Conservation (phyloP, 2,113 vertebrate species). For the Ophthalmolycus amberensis region DNA sequence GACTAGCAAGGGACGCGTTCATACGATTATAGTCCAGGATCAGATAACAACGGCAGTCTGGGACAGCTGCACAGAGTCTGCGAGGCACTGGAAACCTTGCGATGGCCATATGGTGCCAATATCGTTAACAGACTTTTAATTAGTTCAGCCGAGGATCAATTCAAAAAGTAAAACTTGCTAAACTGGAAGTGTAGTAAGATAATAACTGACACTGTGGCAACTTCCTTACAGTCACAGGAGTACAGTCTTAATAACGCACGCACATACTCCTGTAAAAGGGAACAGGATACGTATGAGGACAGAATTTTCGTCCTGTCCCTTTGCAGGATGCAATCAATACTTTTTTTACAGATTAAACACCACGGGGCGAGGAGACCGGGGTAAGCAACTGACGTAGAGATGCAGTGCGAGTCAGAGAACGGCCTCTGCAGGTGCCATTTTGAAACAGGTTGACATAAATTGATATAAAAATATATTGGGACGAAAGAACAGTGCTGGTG, state of each 20-base stretch:
- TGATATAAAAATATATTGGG: neutral
- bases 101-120: neutral
- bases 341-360: slow-evolving; percentile 36
- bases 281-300: neutral
- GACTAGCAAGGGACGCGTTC: slow-evolving; percentile 36
- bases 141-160: slow-evolving; percentile 10
- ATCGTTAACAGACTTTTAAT: slow-evolving; percentile 37
- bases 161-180: slow-evolving; percentile 24
- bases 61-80: slow-evolving; percentile 23
- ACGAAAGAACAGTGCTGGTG: neutral
- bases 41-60: slow-evolving; percentile 31
- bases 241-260: slow-evolving; percentile 28
- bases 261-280: slow-evolving; percentile 3
- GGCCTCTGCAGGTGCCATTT: slow-evolving; percentile 20
- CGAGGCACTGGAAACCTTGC: neutral
- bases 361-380: neutral
- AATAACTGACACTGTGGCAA: neutral
- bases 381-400: slow-evolving; percentile 4
- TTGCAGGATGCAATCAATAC: slow-evolving; percentile 32
- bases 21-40: slow-evolving; percentile 28
- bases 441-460: neutral
- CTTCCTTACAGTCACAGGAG: slow-evolving; percentile 5
- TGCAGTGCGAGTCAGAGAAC: slow-evolving; percentile 13
- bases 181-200: neutral
- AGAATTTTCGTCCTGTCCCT: slow-evolving; percentile 37